Evolutionary conservation across 1,140 invertebrate genomes (phyloP).

Genomic region (Potamilus streckersoni): DNA sequence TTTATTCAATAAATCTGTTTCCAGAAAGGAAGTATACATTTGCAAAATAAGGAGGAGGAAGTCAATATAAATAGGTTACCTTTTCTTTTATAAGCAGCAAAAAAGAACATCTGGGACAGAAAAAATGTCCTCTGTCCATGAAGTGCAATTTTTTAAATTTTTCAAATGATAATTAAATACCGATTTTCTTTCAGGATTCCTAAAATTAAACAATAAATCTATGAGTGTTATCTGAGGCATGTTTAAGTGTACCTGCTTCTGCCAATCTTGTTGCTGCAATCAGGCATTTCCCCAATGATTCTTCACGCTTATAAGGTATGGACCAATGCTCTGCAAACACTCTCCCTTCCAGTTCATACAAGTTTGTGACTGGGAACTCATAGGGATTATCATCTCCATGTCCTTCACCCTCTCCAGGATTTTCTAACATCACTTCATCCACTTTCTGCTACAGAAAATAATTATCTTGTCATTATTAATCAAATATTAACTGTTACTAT

Average conservation of each 20-base stretch:
- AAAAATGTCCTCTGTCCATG: too few relatives aligned
- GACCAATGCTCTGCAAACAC: constrained; percentile 73
- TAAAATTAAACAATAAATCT: too few relatives aligned
- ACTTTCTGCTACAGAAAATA: constrained; percentile 11
- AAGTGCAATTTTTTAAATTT: too few relatives aligned
- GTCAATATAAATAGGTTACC: too few relatives aligned
- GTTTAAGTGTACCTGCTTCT: constrained; percentile 63
- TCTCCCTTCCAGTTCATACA: constrained; percentile 71
- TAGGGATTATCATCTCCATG: constrained; percentile 49
- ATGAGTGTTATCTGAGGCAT: too few relatives aligned
- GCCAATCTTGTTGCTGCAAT: constrained; percentile 68
- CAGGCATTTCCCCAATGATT: constrained; percentile 71
- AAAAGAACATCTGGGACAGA: too few relatives aligned
- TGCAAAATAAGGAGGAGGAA: too few relatives aligned
- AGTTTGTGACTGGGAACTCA: constrained; percentile 71
- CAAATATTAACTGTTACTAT: neutral
- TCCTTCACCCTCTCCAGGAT: constrained; percentile 2
- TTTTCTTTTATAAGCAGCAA: too few relatives aligned
- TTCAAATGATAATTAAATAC: too few relatives aligned
- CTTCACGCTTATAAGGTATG: constrained; percentile 73
- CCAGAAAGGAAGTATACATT: too few relatives aligned
- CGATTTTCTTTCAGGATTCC: too few relatives aligned
- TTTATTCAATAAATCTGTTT: too few relatives aligned
- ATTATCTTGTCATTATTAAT: neutral
- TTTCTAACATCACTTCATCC: constrained; percentile 13